phyloP scores from a whole-genome alignment of 2,113 vertebrate species.

The Eonycteris spelaea region DNA sequence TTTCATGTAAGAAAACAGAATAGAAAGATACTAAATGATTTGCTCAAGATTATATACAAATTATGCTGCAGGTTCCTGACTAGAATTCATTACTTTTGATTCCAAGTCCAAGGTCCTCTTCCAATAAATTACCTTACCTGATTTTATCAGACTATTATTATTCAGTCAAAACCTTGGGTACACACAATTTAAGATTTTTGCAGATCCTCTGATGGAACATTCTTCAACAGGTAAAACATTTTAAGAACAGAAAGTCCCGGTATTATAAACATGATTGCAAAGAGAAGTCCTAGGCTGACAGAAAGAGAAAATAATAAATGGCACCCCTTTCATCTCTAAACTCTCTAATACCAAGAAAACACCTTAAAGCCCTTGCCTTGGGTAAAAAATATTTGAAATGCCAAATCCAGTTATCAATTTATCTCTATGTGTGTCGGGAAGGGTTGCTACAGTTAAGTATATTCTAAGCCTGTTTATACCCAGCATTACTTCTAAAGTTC shows the following conservation, averaged over 20 bases:
- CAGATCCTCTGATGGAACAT: not conserved
- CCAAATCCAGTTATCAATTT: conserved; percentile 71
- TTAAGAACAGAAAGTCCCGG: conserved; percentile 53
- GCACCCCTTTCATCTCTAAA: conserved; percentile 73
- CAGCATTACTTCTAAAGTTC: conserved; percentile 50
- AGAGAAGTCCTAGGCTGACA: conserved; percentile 64
- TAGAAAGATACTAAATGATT: not conserved
- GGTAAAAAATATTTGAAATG: conserved; percentile 76
- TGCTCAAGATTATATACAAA: not conserved
- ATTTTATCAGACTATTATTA: conserved; percentile 7
- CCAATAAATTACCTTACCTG: not conserved
- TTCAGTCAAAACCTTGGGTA: not conserved
- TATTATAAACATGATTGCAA: conserved; percentile 54
- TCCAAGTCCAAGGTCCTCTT: not conserved
- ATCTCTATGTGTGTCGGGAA: conserved; percentile 57
- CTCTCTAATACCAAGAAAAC: conserved; percentile 74
- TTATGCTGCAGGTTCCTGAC: not conserved
- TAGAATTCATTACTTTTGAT: conserved; percentile 4
- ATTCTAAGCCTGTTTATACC: conserved; percentile 68
- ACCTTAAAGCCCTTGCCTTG: conserved; percentile 73
- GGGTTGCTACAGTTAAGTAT: conserved; percentile 68
- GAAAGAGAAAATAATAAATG: conserved; percentile 74
- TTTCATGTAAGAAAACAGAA: not conserved
- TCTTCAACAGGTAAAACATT: conserved; percentile 58
- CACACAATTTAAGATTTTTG: conserved; percentile 25